Evolutionary conservation across 1,140 invertebrate species (phyloP), one percentile per base, ranked within the genome.

Genomic region (Polyergus mexicanus): DNA sequence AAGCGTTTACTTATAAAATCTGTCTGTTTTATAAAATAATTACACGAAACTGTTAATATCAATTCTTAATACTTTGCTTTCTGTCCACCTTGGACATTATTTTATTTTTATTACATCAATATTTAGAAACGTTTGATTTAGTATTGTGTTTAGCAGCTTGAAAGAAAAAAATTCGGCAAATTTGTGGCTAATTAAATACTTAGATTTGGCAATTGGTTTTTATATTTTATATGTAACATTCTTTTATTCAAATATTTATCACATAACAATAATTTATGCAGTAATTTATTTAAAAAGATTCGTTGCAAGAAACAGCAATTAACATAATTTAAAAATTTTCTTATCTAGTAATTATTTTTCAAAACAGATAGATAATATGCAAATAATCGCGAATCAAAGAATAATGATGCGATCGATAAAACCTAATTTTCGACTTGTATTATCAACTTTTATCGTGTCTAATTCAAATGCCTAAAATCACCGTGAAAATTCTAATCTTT

Each of bases 41-140:
- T 19, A 68, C 6, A 68, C 6, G 35, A 69, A 47, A 80, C 47
- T 54, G 47, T 80, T 69, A 68, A 80, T 69, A 22, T 54, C 16
- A 6, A 69, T 25, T 56, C 47, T 56, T 54, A 69, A 80, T 47
- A 69, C 3, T 47, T 56, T 56, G 16, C 10, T 16, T 13, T 47
- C 3, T 47, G 3, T 47, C 13, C 10, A 13, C 22, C 35, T 56
- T 56, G 54, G 47, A 41, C 38, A 28, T n/a, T 80, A 69, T 69
- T 80, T 11, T 51, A 51, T 32, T 69, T 80, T 11, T 51, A 51
- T 32, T 19, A 65, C 16, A 69, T 69, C 11, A 54, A 80, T 56
- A 56, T 38, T 69, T 19, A 80, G 56, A 22, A 69, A 56, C 6
- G 4, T 38, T 58, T 66, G n/a, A 28, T 51, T n/a, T 28, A 56